Conservation (phyloP, 2,888 invertebrate genomes). For the Ophonus ardosiacus region DNA sequence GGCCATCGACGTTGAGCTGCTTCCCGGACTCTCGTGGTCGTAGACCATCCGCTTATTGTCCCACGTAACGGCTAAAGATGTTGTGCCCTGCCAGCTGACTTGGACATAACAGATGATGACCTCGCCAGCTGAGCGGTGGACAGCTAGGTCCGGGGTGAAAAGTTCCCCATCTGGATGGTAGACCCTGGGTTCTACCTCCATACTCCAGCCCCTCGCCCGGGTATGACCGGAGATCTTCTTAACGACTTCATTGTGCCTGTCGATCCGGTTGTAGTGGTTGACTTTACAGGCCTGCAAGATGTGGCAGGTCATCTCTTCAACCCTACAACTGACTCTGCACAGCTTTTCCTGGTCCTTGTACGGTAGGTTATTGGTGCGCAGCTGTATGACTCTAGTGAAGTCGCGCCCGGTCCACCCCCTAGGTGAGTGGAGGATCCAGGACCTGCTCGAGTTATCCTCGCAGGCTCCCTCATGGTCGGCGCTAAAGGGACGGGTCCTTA, state of each 20-base stretch:
- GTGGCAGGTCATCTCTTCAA: neutral
- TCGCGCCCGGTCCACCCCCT: conserved; percentile 21
- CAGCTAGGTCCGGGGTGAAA: conserved; percentile 52
- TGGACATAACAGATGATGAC: conserved; percentile 18
- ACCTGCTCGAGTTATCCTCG: conserved; percentile 56
- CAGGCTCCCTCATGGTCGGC: conserved; percentile 55
- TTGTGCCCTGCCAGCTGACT: neutral
- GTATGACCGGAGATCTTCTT: no score
- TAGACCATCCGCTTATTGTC: neutral
- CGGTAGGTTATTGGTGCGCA: neutral
- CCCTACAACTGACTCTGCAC: neutral
- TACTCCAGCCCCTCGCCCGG: no score
- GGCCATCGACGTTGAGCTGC: neutral
- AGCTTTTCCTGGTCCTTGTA: neutral
- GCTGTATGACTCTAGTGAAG: neutral
- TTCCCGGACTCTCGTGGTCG: neutral
- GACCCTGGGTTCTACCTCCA: conserved; percentile 55
- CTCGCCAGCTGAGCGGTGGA: neutral
- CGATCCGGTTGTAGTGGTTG: neutral
- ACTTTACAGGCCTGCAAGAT: neutral
- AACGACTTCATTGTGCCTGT: conserved; percentile 62
- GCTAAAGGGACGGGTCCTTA: neutral
- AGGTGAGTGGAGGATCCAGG: neutral
- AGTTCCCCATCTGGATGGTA: conserved; percentile 50
- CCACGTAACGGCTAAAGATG: neutral